Evolutionary conservation across 2,113 vertebrate genomes (phyloP), one percentile per base, ranked within the genome.

Genomic region (Ictalurus punctatus): DNA sequence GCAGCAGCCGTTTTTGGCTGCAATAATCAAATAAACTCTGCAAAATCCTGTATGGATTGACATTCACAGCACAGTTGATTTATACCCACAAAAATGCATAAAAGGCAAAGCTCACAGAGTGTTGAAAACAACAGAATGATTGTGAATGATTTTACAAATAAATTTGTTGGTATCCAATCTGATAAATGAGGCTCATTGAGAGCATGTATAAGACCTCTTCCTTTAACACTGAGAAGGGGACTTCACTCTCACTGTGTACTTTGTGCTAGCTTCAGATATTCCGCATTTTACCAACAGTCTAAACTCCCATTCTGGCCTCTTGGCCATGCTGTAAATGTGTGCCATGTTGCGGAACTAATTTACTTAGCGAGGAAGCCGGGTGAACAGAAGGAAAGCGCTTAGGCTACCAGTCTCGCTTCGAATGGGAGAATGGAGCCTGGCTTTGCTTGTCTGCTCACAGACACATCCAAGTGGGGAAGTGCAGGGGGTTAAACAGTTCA

Each of bases 211-310:
- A 44, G 30, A 30, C 21, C 48, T 85, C 30, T 81, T 87, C 76
- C 19, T 81, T 69, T 80, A 69, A 71, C 78, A 81, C 40, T 56
- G 48, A 58, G 40, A 61, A 56, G n/a, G 13, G 86, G 79, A 61
- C 65, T 83, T 88, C 48, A 82, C 37, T 90, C 90, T 92, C 80
- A 71, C 44, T 93, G 94, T 96, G 95, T 94, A 94, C 93, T 95
- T 93, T 95, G 91, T 71, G 83, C 89, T 74, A 93, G 91, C 91
- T 91, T 94, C 93, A 95, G 95, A 96, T 96, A 95, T 96, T 95
- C 93, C 23, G 86, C 93, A 95, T 96, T 96, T 95, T 95, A 95
- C 95, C 93, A 96, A 95, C 95, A 95, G 95, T 94, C 95, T 92
- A 95, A 95, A 96, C 95, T 96, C 94, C 94, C 93, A 92, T 94